These are phyloP conservation scores for Takifugu ocellatus DNA, from an alignment of 2,797 vertebrate genomes.

Conservation along the genomic window DNA sequence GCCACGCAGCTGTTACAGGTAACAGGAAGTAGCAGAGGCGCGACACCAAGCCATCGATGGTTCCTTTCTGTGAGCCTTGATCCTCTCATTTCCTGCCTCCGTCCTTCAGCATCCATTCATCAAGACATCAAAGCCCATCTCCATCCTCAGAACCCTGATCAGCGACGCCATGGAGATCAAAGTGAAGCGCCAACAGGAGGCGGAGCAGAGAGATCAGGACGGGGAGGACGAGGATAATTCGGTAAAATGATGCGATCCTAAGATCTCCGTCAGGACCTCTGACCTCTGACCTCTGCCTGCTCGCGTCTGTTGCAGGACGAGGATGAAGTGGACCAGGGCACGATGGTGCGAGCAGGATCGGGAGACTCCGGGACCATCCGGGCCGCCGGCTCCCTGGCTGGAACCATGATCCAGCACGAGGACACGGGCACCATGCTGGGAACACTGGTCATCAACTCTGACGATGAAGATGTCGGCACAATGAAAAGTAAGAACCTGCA, in stretches of 20 bases:
- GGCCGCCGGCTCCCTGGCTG: slow-evolving; percentile 69
- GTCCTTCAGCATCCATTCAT: slow-evolving; percentile 86
- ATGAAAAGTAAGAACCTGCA: slow-evolving; percentile 87
- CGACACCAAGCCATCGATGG: too few relatives aligned
- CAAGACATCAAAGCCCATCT: slow-evolving; percentile 85
- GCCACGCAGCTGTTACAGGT: slow-evolving; percentile 89
- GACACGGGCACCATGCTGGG: slow-evolving; percentile 86
- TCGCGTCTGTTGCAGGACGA: slow-evolving; percentile 78
- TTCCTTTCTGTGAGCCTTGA: too few relatives aligned
- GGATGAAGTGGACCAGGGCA: slow-evolving; percentile 90
- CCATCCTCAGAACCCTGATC: slow-evolving; percentile 85
- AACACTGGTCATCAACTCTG: slow-evolving; percentile 93
- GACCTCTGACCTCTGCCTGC: neutral
- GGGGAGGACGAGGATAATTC: slow-evolving; percentile 91
- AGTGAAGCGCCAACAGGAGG: slow-evolving; percentile 84
- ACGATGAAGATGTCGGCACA: slow-evolving; percentile 85
- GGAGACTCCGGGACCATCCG: slow-evolving; percentile 80
- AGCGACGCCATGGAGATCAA: slow-evolving; percentile 93
- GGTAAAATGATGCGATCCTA: slow-evolving; percentile 60
- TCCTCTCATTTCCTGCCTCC: neutral
- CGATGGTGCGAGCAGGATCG: slow-evolving; percentile 85
- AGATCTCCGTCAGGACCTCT: neutral
- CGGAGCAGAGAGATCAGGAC: slow-evolving; percentile 85
- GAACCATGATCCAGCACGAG: slow-evolving; percentile 85
- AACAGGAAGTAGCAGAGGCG: neutral